Evolutionary conservation across 35 echinoderm and acorn worm genomes (phyloP).

Genomic region (Anneissia japonica): DNA sequence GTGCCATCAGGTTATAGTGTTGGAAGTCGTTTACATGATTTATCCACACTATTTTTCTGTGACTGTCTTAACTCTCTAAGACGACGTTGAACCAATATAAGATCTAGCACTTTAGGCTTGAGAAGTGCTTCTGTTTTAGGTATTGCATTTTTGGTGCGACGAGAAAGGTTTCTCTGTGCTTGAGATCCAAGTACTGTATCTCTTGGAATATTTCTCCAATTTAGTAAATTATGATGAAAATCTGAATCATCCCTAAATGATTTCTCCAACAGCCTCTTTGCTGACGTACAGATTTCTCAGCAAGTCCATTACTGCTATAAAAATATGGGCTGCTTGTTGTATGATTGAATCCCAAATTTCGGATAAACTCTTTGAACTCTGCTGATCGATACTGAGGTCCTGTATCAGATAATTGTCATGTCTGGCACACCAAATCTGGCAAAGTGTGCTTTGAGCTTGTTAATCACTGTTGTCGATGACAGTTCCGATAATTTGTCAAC

Average conservation of each 20-base stretch:
- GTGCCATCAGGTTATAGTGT: no score
- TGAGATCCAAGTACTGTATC: not conserved
- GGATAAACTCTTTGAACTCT: no score
- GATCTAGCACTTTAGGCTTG: no score
- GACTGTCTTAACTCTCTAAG: no score
- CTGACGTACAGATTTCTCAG: constrained; percentile 9
- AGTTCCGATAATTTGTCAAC: constrained; percentile 6
- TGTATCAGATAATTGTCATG: not conserved
- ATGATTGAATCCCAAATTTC: no score
- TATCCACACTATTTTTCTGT: no score
- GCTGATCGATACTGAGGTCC: constrained; percentile 15
- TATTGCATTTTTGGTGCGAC: not conserved
- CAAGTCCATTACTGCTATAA: constrained; percentile 4
- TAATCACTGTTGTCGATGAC: constrained; percentile 10
- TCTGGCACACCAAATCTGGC: constrained; percentile 15
- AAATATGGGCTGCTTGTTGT: not conserved
- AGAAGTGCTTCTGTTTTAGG: no score
- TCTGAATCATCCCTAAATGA: constrained; percentile 15
- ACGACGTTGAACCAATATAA: no score
- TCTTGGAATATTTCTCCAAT: not conserved
- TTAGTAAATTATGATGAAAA: constrained; percentile 6
- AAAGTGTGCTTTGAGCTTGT: constrained; percentile 1
- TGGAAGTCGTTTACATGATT: no score
- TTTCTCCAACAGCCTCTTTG: constrained; percentile 12
- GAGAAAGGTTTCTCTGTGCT: constrained; percentile 5